Base-by-base conservation (phyloP, 2,888 invertebrate species). In the Hydrotaea cyrtoneurina region DNA sequence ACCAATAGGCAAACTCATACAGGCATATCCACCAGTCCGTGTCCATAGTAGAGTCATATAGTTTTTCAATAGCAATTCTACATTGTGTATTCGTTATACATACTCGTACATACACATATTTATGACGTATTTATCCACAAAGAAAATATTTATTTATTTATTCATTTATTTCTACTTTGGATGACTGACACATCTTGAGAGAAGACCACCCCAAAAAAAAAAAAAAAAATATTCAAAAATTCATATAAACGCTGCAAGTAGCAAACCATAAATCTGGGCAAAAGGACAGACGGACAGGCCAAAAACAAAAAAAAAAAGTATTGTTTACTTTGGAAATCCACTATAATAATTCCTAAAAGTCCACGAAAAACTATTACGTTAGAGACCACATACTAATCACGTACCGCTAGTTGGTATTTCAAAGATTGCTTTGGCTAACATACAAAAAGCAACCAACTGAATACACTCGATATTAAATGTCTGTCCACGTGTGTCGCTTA, bases 321-420 rank as follows among this genome's bases (percentile, higher is more conserved):
- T n/a, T 85, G 86, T 88, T 88, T 87, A 86, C 84, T 87, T 87
- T 90, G 89, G 87, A 88, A 90, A 90, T 85, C 90, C 86, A 88
- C 90, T 90, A 90, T 90, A 90, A 90, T 87, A 89, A 90, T 87
- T 87, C 87, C 87, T 87, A 77, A 77, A 77, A 78, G 4, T 64
- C 57, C 74, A 78, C 73, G 17, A 11, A 76, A 71, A 76, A 57
- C 71, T 53, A 62, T 59, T 26, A 59, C 23, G 26, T 15, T 23
- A 57, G 57, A 80, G 71, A 83, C 26, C 77, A 59, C 80, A 73
- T 80, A 77, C 71, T 50, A 21, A 73, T 64, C 43, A 50, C 46
- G 53, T 36, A 59, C 46, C 57, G 5, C 19, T 71, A 78, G 73
- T n/a, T 55, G 55, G 8, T 17, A 55, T 55, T 80, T 75, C 39